These are phyloP conservation scores for Ichneumoninae sp. DNA, from an alignment of 2,888 invertebrate genomes.

Conservation along the genomic window DNA sequence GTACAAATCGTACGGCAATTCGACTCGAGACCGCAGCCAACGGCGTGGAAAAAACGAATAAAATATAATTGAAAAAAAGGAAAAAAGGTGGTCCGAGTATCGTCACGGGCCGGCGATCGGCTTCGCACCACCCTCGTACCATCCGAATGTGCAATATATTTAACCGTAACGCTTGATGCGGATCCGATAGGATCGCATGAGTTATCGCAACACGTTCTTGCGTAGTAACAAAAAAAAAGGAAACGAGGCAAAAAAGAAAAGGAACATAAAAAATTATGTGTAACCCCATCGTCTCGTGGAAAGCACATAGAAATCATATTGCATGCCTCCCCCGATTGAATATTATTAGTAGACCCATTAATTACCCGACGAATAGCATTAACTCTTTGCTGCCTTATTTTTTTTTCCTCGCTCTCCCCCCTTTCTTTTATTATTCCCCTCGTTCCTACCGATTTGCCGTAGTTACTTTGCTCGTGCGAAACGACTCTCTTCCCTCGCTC, in stretches of 20 bases:
- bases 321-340: slow-evolving; percentile 26
- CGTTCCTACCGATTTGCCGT: slow-evolving; percentile 9
- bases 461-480: not conserved
- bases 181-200: slow-evolving; percentile 45
- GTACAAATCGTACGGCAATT: slow-evolving; percentile 35
- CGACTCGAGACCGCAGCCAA: not conserved
- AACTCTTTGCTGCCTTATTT: not conserved
- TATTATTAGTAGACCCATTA: slow-evolving; percentile 34
- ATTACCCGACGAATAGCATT: slow-evolving; percentile 24
- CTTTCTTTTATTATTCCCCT: not conserved
- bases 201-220: slow-evolving; percentile 41
- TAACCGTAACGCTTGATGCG: slow-evolving; percentile 40
- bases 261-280: slow-evolving; percentile 12
- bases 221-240: slow-evolving; percentile 7
- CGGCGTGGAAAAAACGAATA: not conserved
- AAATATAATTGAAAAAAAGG: not conserved
- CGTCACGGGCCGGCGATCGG: slow-evolving; percentile 20
- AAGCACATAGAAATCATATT: slow-evolving; percentile 44
- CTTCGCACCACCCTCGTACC: not conserved
- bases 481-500: not conserved
- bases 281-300: not conserved
- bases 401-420: not conserved
- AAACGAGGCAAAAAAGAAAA: not conserved
- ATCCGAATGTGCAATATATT: slow-evolving; percentile 58
- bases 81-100: slow-evolving; percentile 9